These are phyloP conservation scores for Loxodonta africana DNA, from an alignment of 2,113 vertebrate species.

Conservation along the genomic window DNA sequence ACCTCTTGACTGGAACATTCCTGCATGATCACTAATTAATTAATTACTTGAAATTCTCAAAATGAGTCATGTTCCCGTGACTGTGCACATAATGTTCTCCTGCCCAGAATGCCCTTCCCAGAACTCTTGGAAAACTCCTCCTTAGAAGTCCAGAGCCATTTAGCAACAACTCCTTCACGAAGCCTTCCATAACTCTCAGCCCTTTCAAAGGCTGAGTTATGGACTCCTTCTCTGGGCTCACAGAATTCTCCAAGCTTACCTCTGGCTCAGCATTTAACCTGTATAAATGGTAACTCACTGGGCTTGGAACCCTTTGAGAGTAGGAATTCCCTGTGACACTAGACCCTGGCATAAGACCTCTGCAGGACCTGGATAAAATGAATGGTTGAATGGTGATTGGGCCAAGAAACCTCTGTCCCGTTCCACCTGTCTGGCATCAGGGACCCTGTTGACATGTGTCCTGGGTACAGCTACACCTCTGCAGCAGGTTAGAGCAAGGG, in stretches of 20 bases:
- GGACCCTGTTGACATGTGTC: neutral
- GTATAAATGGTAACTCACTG: neutral
- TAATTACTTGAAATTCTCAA: slow-evolving; percentile 3
- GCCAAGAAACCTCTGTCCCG: neutral
- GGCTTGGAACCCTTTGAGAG: neutral
- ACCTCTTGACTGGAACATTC: neutral
- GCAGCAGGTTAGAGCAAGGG: neutral
- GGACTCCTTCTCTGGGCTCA: neutral
- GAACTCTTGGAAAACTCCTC: slow-evolving; percentile 37
- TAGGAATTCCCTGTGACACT: neutral
- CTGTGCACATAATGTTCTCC: neutral
- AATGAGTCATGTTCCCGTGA: neutral
- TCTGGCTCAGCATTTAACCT: neutral
- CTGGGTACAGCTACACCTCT: neutral
- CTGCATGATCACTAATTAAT: neutral
- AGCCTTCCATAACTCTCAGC: neutral
- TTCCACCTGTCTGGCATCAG: neutral
- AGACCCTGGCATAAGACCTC: neutral
- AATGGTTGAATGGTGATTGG: neutral
- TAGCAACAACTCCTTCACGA: neutral
- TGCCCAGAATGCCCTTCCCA: neutral
- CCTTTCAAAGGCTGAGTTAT: neutral
- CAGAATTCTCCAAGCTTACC: neutral
- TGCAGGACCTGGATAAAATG: neutral
- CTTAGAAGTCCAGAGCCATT: neutral